Base-by-base conservation (phyloP, 2,888 invertebrate species). In the Orchesella flavescens region DNA sequence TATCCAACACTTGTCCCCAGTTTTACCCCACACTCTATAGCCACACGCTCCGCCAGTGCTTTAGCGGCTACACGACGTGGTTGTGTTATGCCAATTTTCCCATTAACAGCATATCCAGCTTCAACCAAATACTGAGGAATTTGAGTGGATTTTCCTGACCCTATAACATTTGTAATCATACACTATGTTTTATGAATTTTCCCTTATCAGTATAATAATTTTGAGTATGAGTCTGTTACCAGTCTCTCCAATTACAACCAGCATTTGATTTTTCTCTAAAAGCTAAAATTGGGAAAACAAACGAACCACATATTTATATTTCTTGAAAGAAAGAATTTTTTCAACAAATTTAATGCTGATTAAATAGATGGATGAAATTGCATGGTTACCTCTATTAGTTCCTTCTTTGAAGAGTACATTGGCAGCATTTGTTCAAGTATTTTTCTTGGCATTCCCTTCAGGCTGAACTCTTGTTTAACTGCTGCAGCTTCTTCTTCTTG, bases 91-190 rank as follows among this genome's bases (percentile, higher is more conserved):
- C 93, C 94, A 10, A 10, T 5, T 2, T 3, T 10, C 4, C 55
- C 43, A 1, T 94, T 94, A 76, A 92, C 90, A 0, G 92, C 91
- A 46, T 92, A 90, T 0, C 95, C 93, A 90, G 93, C 94, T 87
- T 95, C 94, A 0, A 95, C 94, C 89, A 95, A 95, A 90, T 97
- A 97, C 91, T 97, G 99, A 0, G 99, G 99, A 89, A 99, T 99
- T 91, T 98, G 99, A 15, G 99, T 99, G 0, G 99, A 99, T 92
- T 99, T 99, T 0, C 99, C 99, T 0, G 98, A 98, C n/a, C 99
- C 99, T 0, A 98, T 99, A n/a, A n/a, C n/a, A n/a, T n/a, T n/a
- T n/a, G n/a, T n/a, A n/a, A n/a, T n/a, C n/a, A n/a, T n/a, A n/a
- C n/a, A n/a, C n/a, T n/a, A n/a, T n/a, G n/a, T n/a, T n/a, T n/a